Percentiles rank a stretch among this genome's conserved stretches.
Evolutionary conservation across 2,888 invertebrate genomes (phyloP).

Genomic region (Arctia plantaginis): DNA sequence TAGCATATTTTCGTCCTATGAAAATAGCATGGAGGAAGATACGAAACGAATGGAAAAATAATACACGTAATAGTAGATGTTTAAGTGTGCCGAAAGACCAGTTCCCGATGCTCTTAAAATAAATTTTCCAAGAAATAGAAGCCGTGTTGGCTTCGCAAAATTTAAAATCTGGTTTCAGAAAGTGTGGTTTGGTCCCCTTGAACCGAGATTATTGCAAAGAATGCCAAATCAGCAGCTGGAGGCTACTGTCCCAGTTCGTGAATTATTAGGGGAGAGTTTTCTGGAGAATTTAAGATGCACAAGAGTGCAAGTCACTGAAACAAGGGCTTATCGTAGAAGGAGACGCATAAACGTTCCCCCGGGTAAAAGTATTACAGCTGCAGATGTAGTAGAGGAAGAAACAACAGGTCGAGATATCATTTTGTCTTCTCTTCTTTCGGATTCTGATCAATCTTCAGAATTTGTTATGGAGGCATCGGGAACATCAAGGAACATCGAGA

Average conservation of each 20-base stretch:
- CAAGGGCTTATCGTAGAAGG: slow-evolving; percentile 31
- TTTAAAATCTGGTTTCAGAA: slow-evolving; percentile 39
- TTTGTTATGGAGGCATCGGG: too few species aligned
- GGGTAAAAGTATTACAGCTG: slow-evolving; percentile 33
- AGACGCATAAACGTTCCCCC: slow-evolving; percentile 34
- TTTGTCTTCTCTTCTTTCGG: too few species aligned
- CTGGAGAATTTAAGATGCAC: slow-evolving; percentile 32
- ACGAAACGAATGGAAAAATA: slow-evolving; percentile 22
- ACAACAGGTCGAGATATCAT: too few species aligned
- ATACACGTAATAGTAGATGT: slow-evolving; percentile 24
- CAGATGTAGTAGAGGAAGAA: slow-evolving; percentile 18
- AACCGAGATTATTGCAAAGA: slow-evolving; percentile 20
- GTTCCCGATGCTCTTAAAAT: slow-evolving; percentile 39
- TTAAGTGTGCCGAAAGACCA: slow-evolving; percentile 35
- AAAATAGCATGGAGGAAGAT: slow-evolving; percentile 22
- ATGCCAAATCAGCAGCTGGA: slow-evolving; percentile 21
- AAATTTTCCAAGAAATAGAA: slow-evolving; percentile 38
- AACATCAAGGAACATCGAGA: too few species aligned
- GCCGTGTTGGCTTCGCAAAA: slow-evolving; percentile 35
- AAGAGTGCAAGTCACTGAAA: slow-evolving; percentile 32
- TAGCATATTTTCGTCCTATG: slow-evolving; percentile 26
- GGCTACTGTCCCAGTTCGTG: slow-evolving; percentile 20
- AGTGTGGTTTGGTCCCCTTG: slow-evolving; percentile 34
- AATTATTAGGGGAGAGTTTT: slow-evolving; percentile 21
- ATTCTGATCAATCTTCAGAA: neutral